These are phyloP conservation scores for Albula goreensis DNA, from an alignment of 2,113 vertebrate genomes.

Conservation along the genomic window DNA sequence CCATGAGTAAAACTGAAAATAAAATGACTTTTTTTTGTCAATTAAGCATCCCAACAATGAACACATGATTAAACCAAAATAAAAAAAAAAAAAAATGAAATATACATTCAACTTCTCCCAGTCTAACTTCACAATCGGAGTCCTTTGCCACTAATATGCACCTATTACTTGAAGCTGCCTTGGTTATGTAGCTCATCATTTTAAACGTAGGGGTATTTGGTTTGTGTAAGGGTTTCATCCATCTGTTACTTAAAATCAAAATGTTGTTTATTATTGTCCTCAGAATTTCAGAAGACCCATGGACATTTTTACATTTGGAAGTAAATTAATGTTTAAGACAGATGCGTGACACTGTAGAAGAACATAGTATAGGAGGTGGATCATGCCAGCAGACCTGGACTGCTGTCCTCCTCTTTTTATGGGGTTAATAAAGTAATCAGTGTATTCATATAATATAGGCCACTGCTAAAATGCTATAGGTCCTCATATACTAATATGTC, in stretches of 20 bases:
- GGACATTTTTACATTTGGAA: neutral
- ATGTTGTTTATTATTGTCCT: neutral
- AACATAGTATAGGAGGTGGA: too few relatives aligned
- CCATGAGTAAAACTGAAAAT: neutral
- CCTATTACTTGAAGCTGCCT: slow-evolving; percentile 47
- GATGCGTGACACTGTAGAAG: neutral
- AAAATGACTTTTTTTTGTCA: neutral
- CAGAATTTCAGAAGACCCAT: neutral
- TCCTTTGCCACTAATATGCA: slow-evolving; percentile 20
- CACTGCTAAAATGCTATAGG: neutral
- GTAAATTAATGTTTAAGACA: neutral
- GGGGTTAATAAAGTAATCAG: neutral
- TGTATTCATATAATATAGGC: neutral
- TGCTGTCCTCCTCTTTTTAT: too few relatives aligned
- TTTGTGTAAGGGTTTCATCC: neutral
- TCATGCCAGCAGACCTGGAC: neutral
- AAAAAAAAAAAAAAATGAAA: slow-evolving; percentile 44
- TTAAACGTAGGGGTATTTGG: neutral
- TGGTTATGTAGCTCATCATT: slow-evolving; percentile 14
- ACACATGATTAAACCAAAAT: slow-evolving; percentile 39
- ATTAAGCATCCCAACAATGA: slow-evolving; percentile 11
- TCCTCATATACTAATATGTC: neutral
- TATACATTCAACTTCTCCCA: slow-evolving; percentile 50
- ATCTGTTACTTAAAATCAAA: neutral
- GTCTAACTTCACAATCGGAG: neutral